Evolutionary conservation across 2,113 vertebrate species (phyloP).

Genomic region (Genyomyrus donnyi): DNA sequence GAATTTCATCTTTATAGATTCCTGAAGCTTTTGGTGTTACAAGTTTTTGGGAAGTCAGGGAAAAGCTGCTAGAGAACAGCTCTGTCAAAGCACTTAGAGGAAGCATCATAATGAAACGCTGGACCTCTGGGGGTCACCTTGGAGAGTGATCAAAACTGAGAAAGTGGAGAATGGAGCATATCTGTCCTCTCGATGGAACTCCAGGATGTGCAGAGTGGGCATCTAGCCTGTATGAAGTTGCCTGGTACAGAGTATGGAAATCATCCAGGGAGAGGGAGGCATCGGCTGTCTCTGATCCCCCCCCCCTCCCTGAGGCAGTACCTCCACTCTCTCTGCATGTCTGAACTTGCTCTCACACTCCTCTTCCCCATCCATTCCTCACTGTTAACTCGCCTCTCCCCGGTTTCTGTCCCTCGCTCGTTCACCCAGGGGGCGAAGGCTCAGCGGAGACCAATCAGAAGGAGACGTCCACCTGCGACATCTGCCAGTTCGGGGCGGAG

Average conservation of each 20-base stretch:
- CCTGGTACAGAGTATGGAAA: not conserved
- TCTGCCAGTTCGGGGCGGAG: conserved; percentile 97
- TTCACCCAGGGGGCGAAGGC: conserved; percentile 79
- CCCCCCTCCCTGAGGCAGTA: not conserved
- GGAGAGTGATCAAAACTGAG: not conserved
- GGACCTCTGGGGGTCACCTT: not conserved
- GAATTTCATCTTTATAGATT: not conserved
- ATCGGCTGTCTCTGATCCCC: not conserved
- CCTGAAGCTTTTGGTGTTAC: not conserved
- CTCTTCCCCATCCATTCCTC: conserved; percentile 11
- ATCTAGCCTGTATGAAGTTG: not conserved
- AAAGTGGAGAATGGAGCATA: not conserved
- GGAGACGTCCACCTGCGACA: conserved; percentile 96
- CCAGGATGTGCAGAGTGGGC: not conserved
- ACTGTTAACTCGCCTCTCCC: not conserved
- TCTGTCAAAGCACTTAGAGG: not conserved
- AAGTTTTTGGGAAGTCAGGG: not conserved
- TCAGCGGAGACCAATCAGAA: conserved; percentile 91
- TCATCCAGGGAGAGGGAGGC: not conserved
- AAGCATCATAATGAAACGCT: not conserved
- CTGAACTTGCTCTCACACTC: not conserved
- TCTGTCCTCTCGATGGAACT: not conserved
- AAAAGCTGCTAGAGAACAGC: not conserved
- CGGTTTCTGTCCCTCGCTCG: conserved; percentile 28
- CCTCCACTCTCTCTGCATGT: not conserved